These are phyloP conservation scores for Spialia ferax DNA, from an alignment of 2,888 invertebrate genomes.

Conservation along the genomic window DNA sequence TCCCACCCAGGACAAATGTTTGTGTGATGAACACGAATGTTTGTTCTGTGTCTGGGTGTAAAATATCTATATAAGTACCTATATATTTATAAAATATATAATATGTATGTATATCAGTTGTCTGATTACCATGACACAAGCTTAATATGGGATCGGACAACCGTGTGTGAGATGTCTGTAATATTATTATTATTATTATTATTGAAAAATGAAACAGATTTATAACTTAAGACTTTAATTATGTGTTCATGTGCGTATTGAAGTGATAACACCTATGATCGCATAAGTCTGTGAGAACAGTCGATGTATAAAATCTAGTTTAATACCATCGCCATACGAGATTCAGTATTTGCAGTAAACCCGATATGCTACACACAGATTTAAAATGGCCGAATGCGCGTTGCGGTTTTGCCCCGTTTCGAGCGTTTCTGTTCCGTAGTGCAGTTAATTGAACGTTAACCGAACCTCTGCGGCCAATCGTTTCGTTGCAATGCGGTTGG, in stretches of 20 bases:
- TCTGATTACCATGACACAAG: no score
- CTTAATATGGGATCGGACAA: no score
- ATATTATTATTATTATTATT: no score
- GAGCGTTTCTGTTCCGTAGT: constrained; percentile 18
- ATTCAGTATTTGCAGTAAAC: constrained; percentile 7
- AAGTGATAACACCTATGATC: background rate
- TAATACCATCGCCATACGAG: background rate
- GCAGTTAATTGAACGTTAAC: constrained; percentile 30
- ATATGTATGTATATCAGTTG: no score
- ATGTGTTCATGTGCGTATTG: no score
- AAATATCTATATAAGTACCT: no score
- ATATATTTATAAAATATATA: no score
- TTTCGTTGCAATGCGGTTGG: constrained; percentile 8
- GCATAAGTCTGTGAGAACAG: background rate
- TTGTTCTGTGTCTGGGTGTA: no score
- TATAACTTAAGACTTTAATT: background rate
- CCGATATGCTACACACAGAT: constrained; percentile 16
- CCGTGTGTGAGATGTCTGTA: no score
- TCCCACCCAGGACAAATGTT: no score
- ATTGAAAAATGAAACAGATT: no score
- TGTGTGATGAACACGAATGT: no score
- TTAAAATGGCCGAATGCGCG: constrained; percentile 28
- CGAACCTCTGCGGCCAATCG: constrained; percentile 25
- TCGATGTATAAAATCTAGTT: background rate
- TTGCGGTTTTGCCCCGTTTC: constrained; percentile 23